Base-by-base conservation (phyloP, 2,797 vertebrate species). In the Pogoniulus pusillus region DNA sequence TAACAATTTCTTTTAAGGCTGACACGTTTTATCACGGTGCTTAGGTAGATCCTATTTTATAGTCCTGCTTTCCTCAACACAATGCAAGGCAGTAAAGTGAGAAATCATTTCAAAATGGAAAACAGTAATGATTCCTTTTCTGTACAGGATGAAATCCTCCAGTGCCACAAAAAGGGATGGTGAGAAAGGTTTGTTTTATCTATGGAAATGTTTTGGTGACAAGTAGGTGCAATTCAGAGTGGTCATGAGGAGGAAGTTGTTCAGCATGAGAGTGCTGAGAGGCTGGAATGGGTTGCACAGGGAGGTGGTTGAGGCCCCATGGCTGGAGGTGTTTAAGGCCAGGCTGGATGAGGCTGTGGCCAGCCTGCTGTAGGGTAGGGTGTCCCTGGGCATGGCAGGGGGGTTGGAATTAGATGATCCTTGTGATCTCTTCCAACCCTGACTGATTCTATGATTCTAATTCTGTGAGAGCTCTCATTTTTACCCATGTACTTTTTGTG, bases 1-100 rank as follows among this genome's bases (percentile, higher is more conserved):
- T 57, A 76, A 70, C 7, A 12, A 66, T 77, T 93, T 88, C 74
- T 93, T 85, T 91, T 72, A 90, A 87, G 85, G 29, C 55, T 93
- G 37, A 12, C 3, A 3, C 30, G 3, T 58, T 92, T 92, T 63
- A 60, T 72, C 51, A 32, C 19, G 49, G 29, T 26, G 45, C 41
- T 89, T 85, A 59, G 49, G 73, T 87, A 58, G 66, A 37, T 81
- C 27, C 11, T 85, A 2, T 78, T 92, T 65, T 80, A 45, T 51
- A 70, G 43, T 37, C 59, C 59, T 82, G 30, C 37, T 94, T 93
- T 89, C 35, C 39, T 23, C 51, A 72, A 53, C 45, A 90, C 80
- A 91, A 84, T 64, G 49, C 51, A 82, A 45, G 69, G 54, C 14
- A 16, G 9, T 4, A 12, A 71, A 91, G n/a, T 63, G 27, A 78